Percentiles rank a stretch among this genome's conserved stretches.
These are phyloP conservation scores for Andrena camellia DNA, from an alignment of 2,888 invertebrate genomes.

Conservation along the genomic window DNA sequence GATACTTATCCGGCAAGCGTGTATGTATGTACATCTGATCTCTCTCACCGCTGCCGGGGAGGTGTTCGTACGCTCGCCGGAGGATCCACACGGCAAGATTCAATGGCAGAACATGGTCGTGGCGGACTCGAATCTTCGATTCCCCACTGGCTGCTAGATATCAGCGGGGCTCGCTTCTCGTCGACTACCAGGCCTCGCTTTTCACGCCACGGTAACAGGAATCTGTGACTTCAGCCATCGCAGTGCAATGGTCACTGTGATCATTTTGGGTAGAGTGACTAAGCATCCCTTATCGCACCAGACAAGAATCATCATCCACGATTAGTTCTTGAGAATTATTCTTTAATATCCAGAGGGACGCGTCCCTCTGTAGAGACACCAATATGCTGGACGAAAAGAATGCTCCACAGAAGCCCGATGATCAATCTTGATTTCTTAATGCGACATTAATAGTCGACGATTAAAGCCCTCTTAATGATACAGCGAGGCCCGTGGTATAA, in stretches of 20 bases:
- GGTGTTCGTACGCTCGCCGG: slow-evolving; percentile 53
- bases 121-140: slow-evolving; percentile 19
- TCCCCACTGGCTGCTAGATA: slow-evolving; percentile 2
- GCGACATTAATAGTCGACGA: slow-evolving; percentile 71
- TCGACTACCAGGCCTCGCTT: not conserved
- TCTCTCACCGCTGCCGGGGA: slow-evolving; percentile 45
- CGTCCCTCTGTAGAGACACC: slow-evolving; percentile 5
- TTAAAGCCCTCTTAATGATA: slow-evolving; percentile 68
- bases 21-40: slow-evolving; percentile 64
- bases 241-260: not conserved
- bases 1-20: slow-evolving; percentile 80
- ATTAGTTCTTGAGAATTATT: slow-evolving; percentile 34
- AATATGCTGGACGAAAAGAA: slow-evolving; percentile 32
- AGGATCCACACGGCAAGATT: slow-evolving; percentile 58
- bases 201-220: not conserved
- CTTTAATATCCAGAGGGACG: not conserved
- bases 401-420: slow-evolving; percentile 34
- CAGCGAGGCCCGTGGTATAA: slow-evolving; percentile 48
- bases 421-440: slow-evolving; percentile 67
- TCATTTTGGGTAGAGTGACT: not conserved
- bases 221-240: not conserved
- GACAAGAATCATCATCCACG: slow-evolving; percentile 5
- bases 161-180: not conserved
- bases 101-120: slow-evolving; percentile 47
- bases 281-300: too few species aligned